Evolutionary conservation across 2,113 vertebrate species (phyloP), one percentile per base, ranked within the genome.

Genomic region (Lophius piscatorius): DNA sequence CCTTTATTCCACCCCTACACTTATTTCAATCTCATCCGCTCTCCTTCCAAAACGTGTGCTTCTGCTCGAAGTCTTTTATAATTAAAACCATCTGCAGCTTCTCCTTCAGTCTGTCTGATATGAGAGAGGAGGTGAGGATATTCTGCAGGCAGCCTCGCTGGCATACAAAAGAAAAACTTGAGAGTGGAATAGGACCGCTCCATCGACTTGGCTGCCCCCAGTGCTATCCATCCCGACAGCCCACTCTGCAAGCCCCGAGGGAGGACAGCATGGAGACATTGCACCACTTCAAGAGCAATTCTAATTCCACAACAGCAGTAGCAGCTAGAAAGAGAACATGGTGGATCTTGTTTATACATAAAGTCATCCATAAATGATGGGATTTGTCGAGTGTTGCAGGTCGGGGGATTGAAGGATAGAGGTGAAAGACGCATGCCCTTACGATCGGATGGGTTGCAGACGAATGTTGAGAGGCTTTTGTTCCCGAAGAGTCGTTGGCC

Each of bases 331-430:
- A 69, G 39, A 12, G 63, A 38, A 56, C 29, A 3, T 6, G 55
- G 22, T 52, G 49, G 63, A 76, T 80, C 63, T 64, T 80, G 75
- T 88, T 86, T 89, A 87, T 87, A 86, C 84, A 90, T 85, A 88
- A 86, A 73, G 70, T 82, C 79, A 83, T 89, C 70, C 80, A 90
- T 89, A 88, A 89, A 83, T 85, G 77, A 89, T 88, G 75, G 57
- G 57, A 45, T 67, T 58, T 85, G 69, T 70, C 20, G 13, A 38
- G 49, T 56, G 60, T 70, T 67, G 55, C 39, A 64, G 64, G 67
- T 71, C 38, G 72, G 49, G 13, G 13, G 9, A 54, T 55, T 58
- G 58, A 41, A 24, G 9, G 68, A 54, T 59, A 39, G 72, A 65
- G 72, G 67, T 78, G 61, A 81, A 77, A 69, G 61, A 54, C 9